phyloP scores from a whole-genome alignment of 1,140 invertebrate species.

The Aphis craccivora region DNA sequence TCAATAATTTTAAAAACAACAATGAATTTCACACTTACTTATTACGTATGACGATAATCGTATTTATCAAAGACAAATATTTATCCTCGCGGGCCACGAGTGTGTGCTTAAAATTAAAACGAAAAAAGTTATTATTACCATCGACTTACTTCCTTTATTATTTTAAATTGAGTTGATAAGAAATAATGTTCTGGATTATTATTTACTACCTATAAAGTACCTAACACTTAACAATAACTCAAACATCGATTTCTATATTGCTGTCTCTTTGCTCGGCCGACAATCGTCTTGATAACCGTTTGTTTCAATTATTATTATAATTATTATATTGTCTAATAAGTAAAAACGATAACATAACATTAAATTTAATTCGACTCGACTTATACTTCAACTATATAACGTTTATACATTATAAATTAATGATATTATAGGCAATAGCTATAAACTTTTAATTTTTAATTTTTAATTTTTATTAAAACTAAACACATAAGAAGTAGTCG shows the following conservation, averaged over 20 bases:
- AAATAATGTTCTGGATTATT: background rate
- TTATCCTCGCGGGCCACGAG: background rate
- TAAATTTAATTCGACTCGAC: background rate
- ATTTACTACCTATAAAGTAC: background rate
- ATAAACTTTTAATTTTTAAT: background rate
- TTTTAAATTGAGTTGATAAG: background rate
- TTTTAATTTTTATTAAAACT: background rate
- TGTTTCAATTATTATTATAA: background rate
- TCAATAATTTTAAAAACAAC: background rate
- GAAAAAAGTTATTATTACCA: background rate
- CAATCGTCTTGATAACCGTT: background rate
- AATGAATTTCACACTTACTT: background rate
- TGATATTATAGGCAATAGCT: background rate
- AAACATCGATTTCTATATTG: background rate
- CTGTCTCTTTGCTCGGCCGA: background rate
- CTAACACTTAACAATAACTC: background rate
- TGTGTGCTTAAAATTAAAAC: background rate
- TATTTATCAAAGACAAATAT: background rate
- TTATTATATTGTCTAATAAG: background rate
- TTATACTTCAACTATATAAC: background rate
- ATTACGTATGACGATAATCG: background rate
- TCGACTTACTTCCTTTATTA: background rate
- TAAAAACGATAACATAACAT: background rate
- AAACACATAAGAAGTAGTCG: background rate
- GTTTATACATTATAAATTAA: background rate